Percentiles rank a stretch among this genome's conserved stretches.
Conservation (phyloP, 2,797 vertebrate species). For the Cottoperca gobio region DNA sequence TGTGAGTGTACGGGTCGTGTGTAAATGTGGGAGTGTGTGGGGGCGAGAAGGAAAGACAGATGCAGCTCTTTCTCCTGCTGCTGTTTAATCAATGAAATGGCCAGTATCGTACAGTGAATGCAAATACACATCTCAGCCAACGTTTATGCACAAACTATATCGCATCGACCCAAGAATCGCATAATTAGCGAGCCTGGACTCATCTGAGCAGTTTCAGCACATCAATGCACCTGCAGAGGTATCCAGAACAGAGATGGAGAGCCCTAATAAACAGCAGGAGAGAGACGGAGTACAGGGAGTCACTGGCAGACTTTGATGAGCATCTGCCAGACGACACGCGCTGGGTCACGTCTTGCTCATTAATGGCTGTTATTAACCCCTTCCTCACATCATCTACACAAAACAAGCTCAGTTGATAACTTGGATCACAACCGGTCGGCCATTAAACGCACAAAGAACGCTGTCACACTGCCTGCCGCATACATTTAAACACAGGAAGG, state of each 20-base stretch:
- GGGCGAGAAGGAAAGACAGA: conserved; percentile 11
- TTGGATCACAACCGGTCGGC: background rate
- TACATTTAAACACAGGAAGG: conserved; percentile 62
- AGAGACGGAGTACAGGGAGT: conserved; percentile 18
- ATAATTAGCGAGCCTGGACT: conserved; percentile 20
- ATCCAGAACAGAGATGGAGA: conserved; percentile 4
- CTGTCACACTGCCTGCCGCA: conserved; percentile 31
- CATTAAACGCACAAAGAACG: conserved; percentile 32
- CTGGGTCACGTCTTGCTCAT: conserved; percentile 38
- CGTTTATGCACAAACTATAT: conserved; percentile 22
- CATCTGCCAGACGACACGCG: conserved; percentile 38
- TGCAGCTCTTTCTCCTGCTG: background rate
- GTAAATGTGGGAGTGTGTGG: conserved; percentile 16
- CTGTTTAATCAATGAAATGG: conserved; percentile 35
- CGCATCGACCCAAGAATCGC: background rate
- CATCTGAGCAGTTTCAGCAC: conserved; percentile 5
- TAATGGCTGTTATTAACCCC: conserved; percentile 49
- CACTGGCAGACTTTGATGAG: conserved; percentile 50
- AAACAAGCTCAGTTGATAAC: conserved; percentile 18
- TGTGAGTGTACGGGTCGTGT: background rate
- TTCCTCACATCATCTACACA: conserved; percentile 25
- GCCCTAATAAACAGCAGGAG: conserved; percentile 40
- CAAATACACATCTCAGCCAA: conserved; percentile 33
- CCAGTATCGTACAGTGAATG: conserved; percentile 26
- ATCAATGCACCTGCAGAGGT: conserved; percentile 19